A percentile compares a stretch with the other conserved stretches of the same genome.
Conservation (phyloP, 2,113 vertebrate species). For the Tautogolabrus adspersus region DNA sequence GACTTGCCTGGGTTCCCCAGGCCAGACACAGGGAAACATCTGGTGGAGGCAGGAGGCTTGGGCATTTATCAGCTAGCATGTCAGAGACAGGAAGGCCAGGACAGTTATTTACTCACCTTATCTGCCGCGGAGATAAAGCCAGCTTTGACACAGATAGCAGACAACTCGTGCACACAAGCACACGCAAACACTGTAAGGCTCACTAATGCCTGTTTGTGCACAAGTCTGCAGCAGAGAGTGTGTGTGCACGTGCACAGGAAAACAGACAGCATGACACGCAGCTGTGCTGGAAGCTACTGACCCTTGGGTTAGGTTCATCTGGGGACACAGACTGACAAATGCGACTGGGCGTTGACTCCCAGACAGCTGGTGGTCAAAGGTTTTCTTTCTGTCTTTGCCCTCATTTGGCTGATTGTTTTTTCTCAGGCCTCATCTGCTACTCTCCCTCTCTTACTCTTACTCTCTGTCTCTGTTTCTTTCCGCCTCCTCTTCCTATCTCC, state of each 20-base stretch:
- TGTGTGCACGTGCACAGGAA: background rate
- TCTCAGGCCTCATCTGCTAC: conserved; percentile 68
- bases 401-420: conserved; percentile 75
- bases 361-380: conserved; percentile 81
- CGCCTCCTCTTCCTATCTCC: background rate
- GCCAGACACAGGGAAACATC: conserved; percentile 12
- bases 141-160: conserved; percentile 71
- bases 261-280: conserved; percentile 21
- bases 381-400: conserved; percentile 72
- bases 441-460: conserved; percentile 26
- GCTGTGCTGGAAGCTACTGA: conserved; percentile 55
- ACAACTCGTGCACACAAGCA: conserved; percentile 23
- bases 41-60: conserved; percentile 24
- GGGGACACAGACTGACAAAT: conserved; percentile 75
- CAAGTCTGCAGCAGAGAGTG: conserved; percentile 9
- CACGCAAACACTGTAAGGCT: conserved; percentile 40
- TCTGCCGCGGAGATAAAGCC: conserved; percentile 73
- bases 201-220: conserved; percentile 16
- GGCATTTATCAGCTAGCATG: conserved; percentile 44
- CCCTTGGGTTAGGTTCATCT: conserved; percentile 63
- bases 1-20: conserved; percentile 25
- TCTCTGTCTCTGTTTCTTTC: conserved; percentile 15
- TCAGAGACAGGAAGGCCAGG: conserved; percentile 45
- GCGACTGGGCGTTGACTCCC: conserved; percentile 67
- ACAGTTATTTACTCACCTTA: conserved; percentile 77